Percentiles rank a stretch among this genome's conserved stretches.
phyloP scores from a whole-genome alignment of 2,113 vertebrate species.

The Indicator indicator region DNA sequence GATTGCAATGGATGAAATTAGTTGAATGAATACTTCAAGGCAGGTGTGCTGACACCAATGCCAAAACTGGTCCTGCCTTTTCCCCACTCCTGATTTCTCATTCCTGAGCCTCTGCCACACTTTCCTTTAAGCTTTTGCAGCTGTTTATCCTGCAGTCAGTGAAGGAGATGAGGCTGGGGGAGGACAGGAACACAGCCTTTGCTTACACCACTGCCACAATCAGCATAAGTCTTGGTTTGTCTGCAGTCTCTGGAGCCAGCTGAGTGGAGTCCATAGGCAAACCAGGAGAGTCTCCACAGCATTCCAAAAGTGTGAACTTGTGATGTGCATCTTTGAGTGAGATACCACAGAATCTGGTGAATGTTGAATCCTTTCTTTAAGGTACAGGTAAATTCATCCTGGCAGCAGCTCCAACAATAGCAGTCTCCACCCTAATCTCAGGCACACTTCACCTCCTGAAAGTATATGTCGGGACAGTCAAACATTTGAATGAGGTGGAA shows the following conservation, averaged over 20 bases:
- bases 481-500: neutral
- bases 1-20: neutral
- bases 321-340: neutral
- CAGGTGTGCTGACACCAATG: neutral
- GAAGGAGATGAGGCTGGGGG: neutral
- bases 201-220: neutral
- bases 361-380: neutral
- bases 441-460: neutral
- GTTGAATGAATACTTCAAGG: neutral
- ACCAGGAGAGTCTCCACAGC: neutral
- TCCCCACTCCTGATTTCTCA: neutral
- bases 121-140: conserved; percentile 26
- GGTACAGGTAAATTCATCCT: neutral
- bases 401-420: neutral
- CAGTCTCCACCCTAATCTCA: neutral
- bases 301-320: neutral
- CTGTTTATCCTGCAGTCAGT: neutral
- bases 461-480: neutral
- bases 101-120: neutral
- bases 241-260: neutral
- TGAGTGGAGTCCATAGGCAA: neutral
- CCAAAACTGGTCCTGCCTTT: neutral
- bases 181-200: neutral
- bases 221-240: neutral
- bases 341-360: neutral